Evolutionary conservation across 1,140 invertebrate species (phyloP), one percentile per base, ranked within the genome.

Genomic region (Melipona quadrifasciata): DNA sequence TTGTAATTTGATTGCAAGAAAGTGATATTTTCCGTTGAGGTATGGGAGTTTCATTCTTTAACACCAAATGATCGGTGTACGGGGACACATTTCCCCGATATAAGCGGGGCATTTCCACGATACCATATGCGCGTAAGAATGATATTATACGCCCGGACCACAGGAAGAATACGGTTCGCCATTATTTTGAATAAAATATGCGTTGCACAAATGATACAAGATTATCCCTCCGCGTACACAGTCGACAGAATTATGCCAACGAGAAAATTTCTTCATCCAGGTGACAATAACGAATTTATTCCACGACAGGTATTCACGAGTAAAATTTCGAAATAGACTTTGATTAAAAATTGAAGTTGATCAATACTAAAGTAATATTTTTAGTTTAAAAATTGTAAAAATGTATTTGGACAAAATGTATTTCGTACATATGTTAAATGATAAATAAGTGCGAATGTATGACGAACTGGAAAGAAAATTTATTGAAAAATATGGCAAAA

Each of bases 41-140:
- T 39, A 55, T 70, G 53, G 10, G 24, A 70, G 39, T 39, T 57
- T 39, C 77, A 57, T 80, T 80, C 31, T 70, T 80, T 55, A 70
- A 17, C 51, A 21, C 1, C 31, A 5, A 80, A 3, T 39, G 65
- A 80, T 80, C 51, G 77, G 64, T 57, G 17, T 21, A 51, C n/a
- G n/a, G 77, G 65, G 77, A 80, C 65, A 1, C 77, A 80, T 80
- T 70, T 80, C 16, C 70, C 64, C 51, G 4, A 8, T 21, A 27
- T 70, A 70, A 57, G 77, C 77, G n/a, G n/a, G n/a, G n/a, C n/a
- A n/a, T n/a, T n/a, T 70, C 14, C 21, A 27, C 24, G 51, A 70
- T 55, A 70, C 51, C 74, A 68, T 67, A 67, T 34, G 65, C 27
- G 51, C 31, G 21, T 53, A 57, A n/a, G 27, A 68, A 55, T 55